phyloP scores from a whole-genome alignment of 2,797 vertebrate species.

The Hapalemur alaotrensis region DNA sequence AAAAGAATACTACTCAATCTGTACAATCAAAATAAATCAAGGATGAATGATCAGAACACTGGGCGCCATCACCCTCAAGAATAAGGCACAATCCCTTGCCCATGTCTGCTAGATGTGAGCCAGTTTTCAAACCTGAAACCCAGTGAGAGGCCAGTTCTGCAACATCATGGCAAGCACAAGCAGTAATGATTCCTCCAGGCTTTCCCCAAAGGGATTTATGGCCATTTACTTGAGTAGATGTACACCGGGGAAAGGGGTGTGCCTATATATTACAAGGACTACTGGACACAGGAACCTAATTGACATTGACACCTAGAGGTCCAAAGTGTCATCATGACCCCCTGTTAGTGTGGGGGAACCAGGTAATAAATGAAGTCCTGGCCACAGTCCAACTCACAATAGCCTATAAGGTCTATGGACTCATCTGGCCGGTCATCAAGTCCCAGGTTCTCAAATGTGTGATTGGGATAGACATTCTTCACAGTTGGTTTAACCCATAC shows the following conservation, averaged over 20 bases:
- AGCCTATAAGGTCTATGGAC: not conserved
- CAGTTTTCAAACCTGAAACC: not conserved
- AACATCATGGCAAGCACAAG: too few relatives aligned
- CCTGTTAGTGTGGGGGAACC: not conserved
- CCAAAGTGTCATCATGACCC: not conserved
- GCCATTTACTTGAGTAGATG: not conserved
- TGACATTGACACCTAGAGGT: not conserved
- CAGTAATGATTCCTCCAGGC: not conserved
- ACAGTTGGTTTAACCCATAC: not conserved
- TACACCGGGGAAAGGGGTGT: not conserved
- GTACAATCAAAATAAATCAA: not conserved
- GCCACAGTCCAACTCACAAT: not conserved
- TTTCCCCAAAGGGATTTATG: not conserved
- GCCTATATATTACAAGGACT: not conserved
- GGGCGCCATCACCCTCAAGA: too few relatives aligned
- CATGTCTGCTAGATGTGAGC: not conserved
- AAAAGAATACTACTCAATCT: too few relatives aligned
- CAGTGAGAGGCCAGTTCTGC: not conserved
- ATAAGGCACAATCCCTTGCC: not conserved
- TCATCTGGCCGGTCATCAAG: not conserved
- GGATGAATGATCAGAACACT: not conserved
- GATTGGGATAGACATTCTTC: not conserved
- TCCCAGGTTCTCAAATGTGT: not conserved
- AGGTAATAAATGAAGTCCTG: not conserved
- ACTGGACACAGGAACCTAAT: not conserved